Percentiles rank a stretch among this genome's conserved stretches.
Conservation (phyloP, 2,797 vertebrate species). For the Eutrigla gurnardus region DNA sequence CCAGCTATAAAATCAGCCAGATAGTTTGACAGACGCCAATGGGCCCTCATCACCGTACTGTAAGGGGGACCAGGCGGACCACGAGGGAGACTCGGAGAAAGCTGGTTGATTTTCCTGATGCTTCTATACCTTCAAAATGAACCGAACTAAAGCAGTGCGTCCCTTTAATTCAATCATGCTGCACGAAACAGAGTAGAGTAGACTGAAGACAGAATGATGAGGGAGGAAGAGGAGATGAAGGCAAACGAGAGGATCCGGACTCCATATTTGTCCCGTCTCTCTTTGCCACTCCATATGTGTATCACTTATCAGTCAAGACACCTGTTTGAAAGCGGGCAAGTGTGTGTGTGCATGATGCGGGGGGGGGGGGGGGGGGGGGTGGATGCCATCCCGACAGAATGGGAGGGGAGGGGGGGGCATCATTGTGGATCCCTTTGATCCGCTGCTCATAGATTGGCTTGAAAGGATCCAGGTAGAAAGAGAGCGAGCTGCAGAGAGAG, state of each 20-base stretch:
- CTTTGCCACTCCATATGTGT: conserved; percentile 44
- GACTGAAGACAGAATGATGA: conserved; percentile 16
- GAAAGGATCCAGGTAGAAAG: conserved; percentile 76
- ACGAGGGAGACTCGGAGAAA: background rate
- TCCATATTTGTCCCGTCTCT: conserved; percentile 38
- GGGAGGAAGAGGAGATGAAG: conserved; percentile 38
- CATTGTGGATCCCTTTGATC: conserved; percentile 84
- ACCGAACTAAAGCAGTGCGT: conserved; percentile 19
- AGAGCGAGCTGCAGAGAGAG: conserved; percentile 54
- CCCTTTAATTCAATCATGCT: conserved; percentile 5
- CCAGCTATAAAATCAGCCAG: conserved; percentile 80
- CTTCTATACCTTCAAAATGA: conserved; percentile 22
- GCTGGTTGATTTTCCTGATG: conserved; percentile 21
- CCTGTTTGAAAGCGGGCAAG: conserved; percentile 72
- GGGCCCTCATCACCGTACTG: conserved; percentile 63
- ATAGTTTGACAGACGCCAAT: conserved; percentile 78
- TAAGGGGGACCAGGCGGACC: conserved; percentile 5
- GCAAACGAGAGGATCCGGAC: conserved; percentile 15
- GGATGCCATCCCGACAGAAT: conserved; percentile 74
- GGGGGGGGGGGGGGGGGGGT: conserved; percentile 5
- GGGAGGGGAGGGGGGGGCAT: conserved; percentile 77
- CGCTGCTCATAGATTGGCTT: conserved; percentile 81
- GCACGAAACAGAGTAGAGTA: conserved; percentile 3
- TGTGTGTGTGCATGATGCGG: conserved; percentile 21
- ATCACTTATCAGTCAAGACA: conserved; percentile 77